Conservation (phyloP, 2,888 invertebrate genomes). For the Plagodis pulveraria region DNA sequence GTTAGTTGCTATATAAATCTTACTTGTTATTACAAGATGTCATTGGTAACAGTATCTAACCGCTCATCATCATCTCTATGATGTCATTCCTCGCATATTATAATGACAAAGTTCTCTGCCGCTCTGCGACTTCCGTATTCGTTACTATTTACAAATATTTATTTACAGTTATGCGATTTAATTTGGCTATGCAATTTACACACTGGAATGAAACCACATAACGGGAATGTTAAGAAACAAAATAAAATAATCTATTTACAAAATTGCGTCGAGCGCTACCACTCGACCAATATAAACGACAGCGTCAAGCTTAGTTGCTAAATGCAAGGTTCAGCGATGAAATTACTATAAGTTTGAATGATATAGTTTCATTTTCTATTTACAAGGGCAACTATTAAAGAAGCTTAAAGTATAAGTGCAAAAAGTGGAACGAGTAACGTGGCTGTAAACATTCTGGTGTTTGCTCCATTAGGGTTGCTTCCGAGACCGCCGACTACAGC, state of each 20-base stretch:
- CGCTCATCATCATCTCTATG: slow-evolving; percentile 58
- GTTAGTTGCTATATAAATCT: slow-evolving; percentile 41
- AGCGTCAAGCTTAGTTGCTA: slow-evolving; percentile 71
- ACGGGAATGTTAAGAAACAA: slow-evolving; percentile 78
- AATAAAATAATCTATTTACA: slow-evolving; percentile 64
- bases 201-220: slow-evolving; percentile 77
- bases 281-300: slow-evolving; percentile 61
- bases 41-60: slow-evolving; percentile 70
- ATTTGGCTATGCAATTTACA: slow-evolving; percentile 72
- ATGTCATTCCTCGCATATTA: slow-evolving; percentile 51
- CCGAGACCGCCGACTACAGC: slow-evolving; percentile 71
- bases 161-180: slow-evolving; percentile 77
- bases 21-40: slow-evolving; percentile 51
- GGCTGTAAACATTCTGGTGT: slow-evolving; percentile 49
- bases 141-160: slow-evolving; percentile 79
- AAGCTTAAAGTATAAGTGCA: slow-evolving; percentile 65
- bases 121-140: slow-evolving; percentile 75
- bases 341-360: slow-evolving; percentile 65
- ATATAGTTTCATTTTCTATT: slow-evolving; percentile 64
- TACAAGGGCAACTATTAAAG: slow-evolving; percentile 57
- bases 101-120: slow-evolving; percentile 59
- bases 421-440: slow-evolving; percentile 63
- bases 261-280: slow-evolving; percentile 46
- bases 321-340: slow-evolving; percentile 60
- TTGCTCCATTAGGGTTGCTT: slow-evolving; percentile 60